Evolutionary conservation across 2,797 vertebrate species (phyloP).

Genomic region (Xenentodon cancila): DNA sequence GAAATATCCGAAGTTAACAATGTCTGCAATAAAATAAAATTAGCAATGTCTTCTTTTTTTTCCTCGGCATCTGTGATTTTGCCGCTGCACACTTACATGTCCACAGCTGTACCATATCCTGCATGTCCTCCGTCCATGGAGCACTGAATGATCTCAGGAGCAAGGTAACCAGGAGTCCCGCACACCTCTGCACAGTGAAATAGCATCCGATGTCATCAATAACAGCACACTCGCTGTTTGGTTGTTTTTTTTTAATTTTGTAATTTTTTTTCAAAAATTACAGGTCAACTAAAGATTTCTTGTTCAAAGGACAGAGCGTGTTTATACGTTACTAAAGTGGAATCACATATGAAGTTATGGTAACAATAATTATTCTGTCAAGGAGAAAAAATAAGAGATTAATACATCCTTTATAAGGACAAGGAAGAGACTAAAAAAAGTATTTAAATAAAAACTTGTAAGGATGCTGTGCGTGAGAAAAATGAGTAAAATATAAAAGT

Average conservation of each 20-base stretch:
- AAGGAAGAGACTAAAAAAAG: too few relatives aligned
- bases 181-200: slow-evolving; percentile 86
- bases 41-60: too few relatives aligned
- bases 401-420: too few relatives aligned
- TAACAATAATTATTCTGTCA: too few relatives aligned
- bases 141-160: slow-evolving; percentile 96
- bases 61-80: not conserved
- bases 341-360: too few relatives aligned
- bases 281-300: not conserved
- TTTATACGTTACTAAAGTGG: too few relatives aligned
- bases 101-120: slow-evolving; percentile 92
- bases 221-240: not conserved
- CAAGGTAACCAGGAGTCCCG: slow-evolving; percentile 95
- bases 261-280: not conserved
- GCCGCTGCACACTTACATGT: slow-evolving; percentile 87
- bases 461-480: too few relatives aligned
- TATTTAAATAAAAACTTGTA: too few relatives aligned
- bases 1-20: too few relatives aligned
- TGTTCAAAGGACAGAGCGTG: not conserved
- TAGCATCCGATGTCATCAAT: not conserved
- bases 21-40: too few relatives aligned
- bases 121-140: slow-evolving; percentile 91
- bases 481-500: too few relatives aligned
- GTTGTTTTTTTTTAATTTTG: not conserved
- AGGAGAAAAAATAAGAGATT: too few relatives aligned